These are phyloP conservation scores for Botrylloides violaceus DNA, from an alignment of 23 tunicate species.

Conservation along the genomic window DNA sequence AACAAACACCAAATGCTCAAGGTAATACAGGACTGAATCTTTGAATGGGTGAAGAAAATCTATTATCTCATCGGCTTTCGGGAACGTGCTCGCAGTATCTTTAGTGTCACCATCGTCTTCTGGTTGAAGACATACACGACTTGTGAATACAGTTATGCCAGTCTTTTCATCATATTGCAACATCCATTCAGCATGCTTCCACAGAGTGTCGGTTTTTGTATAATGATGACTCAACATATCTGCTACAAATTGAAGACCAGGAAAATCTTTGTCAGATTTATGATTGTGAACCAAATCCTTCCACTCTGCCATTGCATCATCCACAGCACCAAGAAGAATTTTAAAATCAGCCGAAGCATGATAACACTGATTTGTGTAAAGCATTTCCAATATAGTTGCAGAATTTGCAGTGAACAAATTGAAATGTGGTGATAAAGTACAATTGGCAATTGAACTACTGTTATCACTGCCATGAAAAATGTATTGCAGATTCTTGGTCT, in stretches of 20 bases:
- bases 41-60: constrained; percentile 59
- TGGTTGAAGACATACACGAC: background rate
- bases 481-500: background rate
- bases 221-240: constrained; percentile 24
- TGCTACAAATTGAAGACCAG: constrained; percentile 62
- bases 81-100: background rate
- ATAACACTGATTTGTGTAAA: constrained; percentile 34
- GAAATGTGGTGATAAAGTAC: background rate
- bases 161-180: constrained; percentile 37
- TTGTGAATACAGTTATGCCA: constrained; percentile 52
- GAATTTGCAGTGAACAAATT: background rate
- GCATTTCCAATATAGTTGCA: background rate
- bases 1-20: constrained; percentile 62
- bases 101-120: background rate
- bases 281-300: constrained; percentile 12
- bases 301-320: constrained; percentile 68
- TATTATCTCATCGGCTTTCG: constrained; percentile 49
- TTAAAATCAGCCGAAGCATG: constrained; percentile 48
- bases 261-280: constrained; percentile 47
- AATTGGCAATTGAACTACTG: background rate
- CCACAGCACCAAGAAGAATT: constrained; percentile 24
- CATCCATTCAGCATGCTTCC: constrained; percentile 84
- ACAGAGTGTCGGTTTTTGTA: constrained; percentile 20
- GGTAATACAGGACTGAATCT: constrained; percentile 42
- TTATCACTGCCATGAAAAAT: constrained; percentile 2